Conservation (phyloP, 1,140 invertebrate genomes). For the Phthorimaea operculella region DNA sequence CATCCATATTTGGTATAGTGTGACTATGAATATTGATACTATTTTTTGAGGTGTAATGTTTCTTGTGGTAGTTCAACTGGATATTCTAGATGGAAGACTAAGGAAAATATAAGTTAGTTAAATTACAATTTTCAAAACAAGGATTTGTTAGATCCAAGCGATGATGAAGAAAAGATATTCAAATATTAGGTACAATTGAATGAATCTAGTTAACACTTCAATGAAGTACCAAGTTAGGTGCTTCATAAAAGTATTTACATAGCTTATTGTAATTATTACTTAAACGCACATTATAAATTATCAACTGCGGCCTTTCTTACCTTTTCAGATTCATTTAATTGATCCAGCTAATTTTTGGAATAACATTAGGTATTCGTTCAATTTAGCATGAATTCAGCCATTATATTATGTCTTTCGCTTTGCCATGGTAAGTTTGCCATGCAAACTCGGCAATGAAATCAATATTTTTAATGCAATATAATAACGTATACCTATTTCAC, state of each 20-base stretch:
- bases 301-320: not conserved
- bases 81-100: not conserved
- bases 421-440: not conserved
- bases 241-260: not conserved
- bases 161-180: not conserved
- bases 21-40: conserved; percentile 1
- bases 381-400: not conserved
- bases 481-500: too few species aligned
- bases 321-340: not conserved
- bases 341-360: not conserved
- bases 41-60: not conserved
- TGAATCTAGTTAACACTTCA: not conserved
- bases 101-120: not conserved
- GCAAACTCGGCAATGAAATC: conserved; percentile 13
- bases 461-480: too few species aligned
- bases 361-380: not conserved
- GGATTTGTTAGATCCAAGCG: not conserved
- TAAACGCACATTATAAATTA: not conserved
- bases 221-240: not conserved
- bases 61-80: not conserved
- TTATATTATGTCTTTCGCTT: not conserved
- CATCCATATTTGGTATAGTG: not conserved
- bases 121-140: not conserved
- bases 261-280: not conserved
- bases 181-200: not conserved